Base-by-base conservation (phyloP, 2,888 invertebrate species). In the Synergus itoensis region DNA sequence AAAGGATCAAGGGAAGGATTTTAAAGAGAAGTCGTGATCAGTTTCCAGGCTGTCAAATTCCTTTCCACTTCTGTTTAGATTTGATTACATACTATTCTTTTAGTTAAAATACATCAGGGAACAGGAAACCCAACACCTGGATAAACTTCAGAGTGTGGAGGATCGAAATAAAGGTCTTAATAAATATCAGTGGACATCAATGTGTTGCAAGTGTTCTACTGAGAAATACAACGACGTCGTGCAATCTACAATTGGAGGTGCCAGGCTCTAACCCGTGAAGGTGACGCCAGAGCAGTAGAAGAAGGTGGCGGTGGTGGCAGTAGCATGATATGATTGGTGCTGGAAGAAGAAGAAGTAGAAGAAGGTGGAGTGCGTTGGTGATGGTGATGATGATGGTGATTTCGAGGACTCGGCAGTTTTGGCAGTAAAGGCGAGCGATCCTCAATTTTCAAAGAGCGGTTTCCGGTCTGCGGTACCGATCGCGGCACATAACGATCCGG, bases 261-360 rank as follows among this genome's bases (percentile, higher is more conserved):
- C 81, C 82, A 85, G 84, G 84, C 82, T 90, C 91, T 91, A 91
- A 91, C 91, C 91, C 90, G 90, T 90, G 89, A 88, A 85, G 87
- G 84, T 85, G 83, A 82, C 80, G 73, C 81, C 78, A 83, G 82
- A 81, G 86, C 81, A 83, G 89, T 87, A 77, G 90, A 87, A 88
- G 89, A 86, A 81, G 89, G 83, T 80, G 87, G 84, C 82, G 87
- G 85, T 73, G 87, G 87, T 86, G 89, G 87, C 82, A 89, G 88
- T 89, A 89, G 87, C 86, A 88, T 88, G 89, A 88, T 89, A 89
- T 90, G 91, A 90, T 89, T 91, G 83, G 90, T 91, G 90, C 91
- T 91, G 87, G 90, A 91, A 86, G 89, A 28, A 28, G 28, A 88
- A 87, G 90, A 90, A 88, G 91, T 90, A 86, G 91, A 90, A 86